Base-by-base conservation (phyloP, 2,888 invertebrate genomes). In the Deilephila porcellus region DNA sequence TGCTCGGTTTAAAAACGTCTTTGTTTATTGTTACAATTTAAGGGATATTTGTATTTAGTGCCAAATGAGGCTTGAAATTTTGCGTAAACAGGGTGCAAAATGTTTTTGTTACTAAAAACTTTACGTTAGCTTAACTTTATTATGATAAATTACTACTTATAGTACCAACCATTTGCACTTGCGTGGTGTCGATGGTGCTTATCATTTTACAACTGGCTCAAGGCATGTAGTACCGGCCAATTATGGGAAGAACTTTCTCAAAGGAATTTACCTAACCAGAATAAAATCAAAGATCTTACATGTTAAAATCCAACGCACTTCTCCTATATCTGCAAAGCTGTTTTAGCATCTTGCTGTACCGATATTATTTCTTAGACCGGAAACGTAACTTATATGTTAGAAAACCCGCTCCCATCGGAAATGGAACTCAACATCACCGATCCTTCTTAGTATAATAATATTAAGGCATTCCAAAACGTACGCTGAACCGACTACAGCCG, bases 401-500 rank as follows among this genome's bases (percentile, higher is more conserved):
- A 45, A 45, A 45, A 11, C 11, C 45, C 3, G 45, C 14, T 45
- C 2, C 11, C 19, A 37, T 29, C 37, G 62, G 62, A 70, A 74
- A 74, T 72, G 52, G 60, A 70, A 45, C 56, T 45, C 45, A 64
- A 60, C 37, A 20, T 6, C 70, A 52, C 53, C 34, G 71, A 60
- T 60, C 60, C 67, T 32, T 73, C 74, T 45, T 63, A 75, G 71
- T 70, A 52, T 62, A 71, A 74, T 71, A 64, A 73, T 74, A 60
- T 74, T 71, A 17, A 67, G 71, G 70, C 71, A 37, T 71, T 72
- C 25, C 56, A 60, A 70, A 73, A 70, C 62, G 74, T 71, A 45
- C 59, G 45, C 53, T 72, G 77, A 78, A 76, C 72, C 73, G 73
- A 74, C 77, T 76, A 76, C 75, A 71, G 80, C 77, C 75, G 77